phyloP scores from a whole-genome alignment of 2,888 invertebrate species.

The Pardosa pseudoannulata region DNA sequence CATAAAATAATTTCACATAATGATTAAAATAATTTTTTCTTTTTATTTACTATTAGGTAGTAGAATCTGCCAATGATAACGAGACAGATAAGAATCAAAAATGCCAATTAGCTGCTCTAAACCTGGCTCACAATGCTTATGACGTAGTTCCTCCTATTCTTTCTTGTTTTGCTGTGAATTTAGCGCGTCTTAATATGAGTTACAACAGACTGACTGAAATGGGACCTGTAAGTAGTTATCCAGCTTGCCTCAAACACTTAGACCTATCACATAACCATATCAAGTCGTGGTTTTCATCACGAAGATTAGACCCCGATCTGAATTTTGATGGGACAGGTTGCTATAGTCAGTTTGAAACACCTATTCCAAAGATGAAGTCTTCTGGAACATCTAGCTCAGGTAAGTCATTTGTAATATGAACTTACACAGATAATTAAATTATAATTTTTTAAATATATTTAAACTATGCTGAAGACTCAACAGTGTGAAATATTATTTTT shows the following conservation, averaged over 20 bases:
- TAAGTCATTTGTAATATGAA: conserved; percentile 10
- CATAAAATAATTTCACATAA: too few relatives aligned
- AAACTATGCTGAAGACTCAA: too few relatives aligned
- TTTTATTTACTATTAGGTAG: conserved; percentile 55
- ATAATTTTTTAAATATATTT: too few relatives aligned
- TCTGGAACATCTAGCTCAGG: conserved; percentile 44
- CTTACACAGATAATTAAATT: too few relatives aligned
- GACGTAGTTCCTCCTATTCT: conserved; percentile 90
- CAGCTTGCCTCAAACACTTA: conserved; percentile 90
- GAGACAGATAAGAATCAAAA: conserved; percentile 77
- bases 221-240: conserved; percentile 93
- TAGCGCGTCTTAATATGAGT: conserved; percentile 92
- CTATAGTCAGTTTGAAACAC: conserved; percentile 63
- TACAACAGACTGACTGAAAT: conserved; percentile 85
- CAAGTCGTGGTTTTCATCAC: conserved; percentile 84
- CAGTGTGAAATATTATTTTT: too few relatives aligned
- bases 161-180: conserved; percentile 91
- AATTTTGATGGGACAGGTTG: conserved; percentile 52
- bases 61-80: conserved; percentile 74
- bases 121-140: conserved; percentile 94
- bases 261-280: conserved; percentile 96
- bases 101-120: conserved; percentile 86
- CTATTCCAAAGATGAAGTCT: conserved; percentile 39
- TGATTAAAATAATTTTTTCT: too few relatives aligned
- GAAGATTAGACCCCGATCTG: conserved; percentile 56